Percentiles rank a stretch among this genome's conserved stretches.
phyloP scores from a whole-genome alignment of 2,797 vertebrate genomes.

The Urocyon cinereoargenteus region DNA sequence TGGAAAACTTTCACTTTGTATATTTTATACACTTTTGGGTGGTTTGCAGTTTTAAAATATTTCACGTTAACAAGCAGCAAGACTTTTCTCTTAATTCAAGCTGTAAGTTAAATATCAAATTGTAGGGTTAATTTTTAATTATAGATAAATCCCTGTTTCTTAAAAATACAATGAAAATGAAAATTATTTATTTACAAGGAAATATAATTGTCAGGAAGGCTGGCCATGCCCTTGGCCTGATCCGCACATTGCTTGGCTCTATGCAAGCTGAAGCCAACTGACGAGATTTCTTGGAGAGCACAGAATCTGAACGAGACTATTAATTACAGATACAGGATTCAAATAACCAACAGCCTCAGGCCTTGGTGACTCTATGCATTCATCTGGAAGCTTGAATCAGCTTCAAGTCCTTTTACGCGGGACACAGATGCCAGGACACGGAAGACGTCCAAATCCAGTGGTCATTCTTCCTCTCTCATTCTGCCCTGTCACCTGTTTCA shows the following conservation, averaged over 20 bases:
- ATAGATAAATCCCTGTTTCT: background rate
- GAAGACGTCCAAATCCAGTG: background rate
- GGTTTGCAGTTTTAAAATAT: background rate
- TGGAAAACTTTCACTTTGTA: background rate
- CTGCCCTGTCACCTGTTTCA: background rate
- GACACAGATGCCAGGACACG: background rate
- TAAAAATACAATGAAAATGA: background rate
- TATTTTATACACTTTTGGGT: background rate
- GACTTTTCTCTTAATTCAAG: background rate
- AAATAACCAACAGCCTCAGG: background rate
- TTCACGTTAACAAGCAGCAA: background rate
- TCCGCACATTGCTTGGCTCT: background rate
- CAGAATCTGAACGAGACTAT: background rate
- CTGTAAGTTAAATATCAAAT: constrained; percentile 9
- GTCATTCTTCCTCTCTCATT: background rate
- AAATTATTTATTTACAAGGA: background rate
- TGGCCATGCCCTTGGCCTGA: background rate
- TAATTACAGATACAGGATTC: background rate
- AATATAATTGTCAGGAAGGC: background rate
- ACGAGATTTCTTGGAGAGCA: background rate
- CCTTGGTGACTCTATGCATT: background rate
- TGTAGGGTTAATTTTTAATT: background rate
- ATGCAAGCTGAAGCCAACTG: background rate
- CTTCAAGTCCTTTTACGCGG: background rate
- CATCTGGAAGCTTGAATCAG: background rate